Evolutionary conservation across 2,113 vertebrate genomes (phyloP).

Genomic region (Trogon melanurus): DNA sequence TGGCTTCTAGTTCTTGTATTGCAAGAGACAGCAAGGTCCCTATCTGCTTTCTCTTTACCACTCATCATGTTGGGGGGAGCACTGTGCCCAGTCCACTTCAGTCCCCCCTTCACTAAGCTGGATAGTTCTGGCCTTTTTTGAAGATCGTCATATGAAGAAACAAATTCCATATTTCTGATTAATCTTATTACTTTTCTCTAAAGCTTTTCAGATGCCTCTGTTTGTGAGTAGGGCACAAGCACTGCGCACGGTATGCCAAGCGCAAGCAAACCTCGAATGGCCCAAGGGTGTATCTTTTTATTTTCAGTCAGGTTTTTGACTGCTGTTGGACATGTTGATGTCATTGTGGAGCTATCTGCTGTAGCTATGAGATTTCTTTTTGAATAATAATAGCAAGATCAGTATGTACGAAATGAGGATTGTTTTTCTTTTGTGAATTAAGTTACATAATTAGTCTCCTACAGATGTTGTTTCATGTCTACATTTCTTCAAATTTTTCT

Average conservation of each 20-base stretch:
- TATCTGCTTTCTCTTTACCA: neutral
- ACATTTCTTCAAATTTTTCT: neutral
- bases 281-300: neutral
- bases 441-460: neutral
- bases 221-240: neutral
- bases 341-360: neutral
- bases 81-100: neutral
- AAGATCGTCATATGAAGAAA: neutral
- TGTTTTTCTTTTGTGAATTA: neutral
- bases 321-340: neutral
- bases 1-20: neutral
- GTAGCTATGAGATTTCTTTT: neutral
- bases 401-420: neutral
- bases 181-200: neutral
- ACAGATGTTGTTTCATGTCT: neutral
- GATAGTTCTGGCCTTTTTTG: neutral
- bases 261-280: neutral
- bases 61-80: neutral
- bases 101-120: neutral
- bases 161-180: neutral
- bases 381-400: neutral
- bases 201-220: neutral
- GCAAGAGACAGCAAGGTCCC: neutral
- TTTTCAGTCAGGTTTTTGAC: neutral
- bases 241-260: neutral